Evolutionary conservation across 2,888 invertebrate genomes (phyloP).

Genomic region (Pseudococcus viburni): DNA sequence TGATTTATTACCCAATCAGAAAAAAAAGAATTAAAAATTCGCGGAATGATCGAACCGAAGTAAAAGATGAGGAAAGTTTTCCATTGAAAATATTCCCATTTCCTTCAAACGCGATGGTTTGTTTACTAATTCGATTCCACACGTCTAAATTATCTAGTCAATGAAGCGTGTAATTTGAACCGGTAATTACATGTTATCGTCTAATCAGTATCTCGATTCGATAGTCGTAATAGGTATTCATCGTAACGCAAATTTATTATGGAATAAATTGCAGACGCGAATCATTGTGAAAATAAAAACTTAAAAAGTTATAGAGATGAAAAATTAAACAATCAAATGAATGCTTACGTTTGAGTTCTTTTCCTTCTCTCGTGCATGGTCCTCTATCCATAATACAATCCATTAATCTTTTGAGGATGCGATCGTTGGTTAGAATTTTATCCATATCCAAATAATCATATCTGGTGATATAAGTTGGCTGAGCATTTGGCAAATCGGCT

Average conservation of each 20-base stretch:
- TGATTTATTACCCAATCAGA: too few species aligned
- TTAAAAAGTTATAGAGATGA: neutral
- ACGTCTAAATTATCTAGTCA: neutral
- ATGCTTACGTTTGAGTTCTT: slow-evolving; percentile 69
- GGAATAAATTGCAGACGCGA: neutral
- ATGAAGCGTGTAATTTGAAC: slow-evolving; percentile 2
- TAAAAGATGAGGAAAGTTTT: neutral
- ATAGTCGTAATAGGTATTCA: neutral
- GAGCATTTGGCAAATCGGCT: slow-evolving; percentile 48
- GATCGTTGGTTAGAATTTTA: slow-evolving; percentile 69
- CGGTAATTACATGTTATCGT: neutral
- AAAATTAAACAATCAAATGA: neutral
- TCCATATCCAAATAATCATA: slow-evolving; percentile 70
- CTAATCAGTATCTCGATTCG: neutral
- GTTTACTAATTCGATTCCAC: neutral
- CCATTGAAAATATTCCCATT: neutral
- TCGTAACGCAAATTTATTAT: neutral
- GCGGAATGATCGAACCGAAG: neutral
- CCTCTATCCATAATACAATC: slow-evolving; percentile 70
- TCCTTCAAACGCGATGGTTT: neutral
- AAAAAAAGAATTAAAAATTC: neutral
- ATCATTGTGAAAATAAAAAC: neutral
- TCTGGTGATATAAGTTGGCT: slow-evolving; percentile 68
- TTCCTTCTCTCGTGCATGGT: slow-evolving; percentile 69
- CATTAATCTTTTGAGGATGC: slow-evolving; percentile 69